Percentiles rank a stretch among this genome's conserved stretches.
Conservation (phyloP, 2,888 invertebrate genomes). For the Seira ritae region DNA sequence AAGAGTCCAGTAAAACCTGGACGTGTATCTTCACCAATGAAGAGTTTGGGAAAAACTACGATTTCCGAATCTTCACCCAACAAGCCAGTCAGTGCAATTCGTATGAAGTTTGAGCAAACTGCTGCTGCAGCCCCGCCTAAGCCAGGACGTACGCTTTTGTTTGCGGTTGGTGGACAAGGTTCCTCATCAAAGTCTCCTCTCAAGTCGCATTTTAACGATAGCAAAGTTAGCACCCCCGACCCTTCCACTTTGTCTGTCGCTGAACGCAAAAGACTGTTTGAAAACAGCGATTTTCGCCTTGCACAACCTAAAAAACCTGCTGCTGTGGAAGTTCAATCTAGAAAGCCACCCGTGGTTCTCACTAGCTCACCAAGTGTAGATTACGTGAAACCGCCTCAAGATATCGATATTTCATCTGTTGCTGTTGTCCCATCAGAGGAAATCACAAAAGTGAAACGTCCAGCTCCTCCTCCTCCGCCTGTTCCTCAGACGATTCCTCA, state of each 20-base stretch:
- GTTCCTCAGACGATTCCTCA: background rate
- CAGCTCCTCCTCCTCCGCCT: background rate
- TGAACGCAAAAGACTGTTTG: slow-evolving; percentile 87
- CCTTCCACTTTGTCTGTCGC: slow-evolving; percentile 68
- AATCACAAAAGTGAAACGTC: background rate
- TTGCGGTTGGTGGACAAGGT: slow-evolving; percentile 1
- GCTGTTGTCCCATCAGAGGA: background rate
- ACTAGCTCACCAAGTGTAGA: slow-evolving; percentile 31
- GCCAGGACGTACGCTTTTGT: slow-evolving; percentile 31
- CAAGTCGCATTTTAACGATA: background rate
- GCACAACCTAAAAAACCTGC: slow-evolving; percentile 40
- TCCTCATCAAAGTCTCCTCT: slow-evolving; percentile 33
- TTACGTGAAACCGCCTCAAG: slow-evolving; percentile 31
- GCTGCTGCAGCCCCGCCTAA: slow-evolving; percentile 20
- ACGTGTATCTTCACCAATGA: slow-evolving; percentile 16
- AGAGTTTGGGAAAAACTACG: slow-evolving; percentile 42
- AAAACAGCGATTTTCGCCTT: slow-evolving; percentile 75
- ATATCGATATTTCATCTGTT: slow-evolving; percentile 33
- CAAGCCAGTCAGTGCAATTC: slow-evolving; percentile 61
- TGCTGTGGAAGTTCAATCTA: slow-evolving; percentile 36
- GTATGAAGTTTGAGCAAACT: slow-evolving; percentile 58
- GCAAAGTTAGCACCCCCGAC: slow-evolving; percentile 19
- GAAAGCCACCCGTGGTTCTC: slow-evolving; percentile 20
- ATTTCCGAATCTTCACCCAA: slow-evolving; percentile 48
- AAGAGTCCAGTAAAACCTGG: slow-evolving; percentile 2